Percentiles rank a stretch among this genome's conserved stretches.
Evolutionary conservation across 2,888 invertebrate genomes (phyloP).

Genomic region (Boloria euphrosyne): DNA sequence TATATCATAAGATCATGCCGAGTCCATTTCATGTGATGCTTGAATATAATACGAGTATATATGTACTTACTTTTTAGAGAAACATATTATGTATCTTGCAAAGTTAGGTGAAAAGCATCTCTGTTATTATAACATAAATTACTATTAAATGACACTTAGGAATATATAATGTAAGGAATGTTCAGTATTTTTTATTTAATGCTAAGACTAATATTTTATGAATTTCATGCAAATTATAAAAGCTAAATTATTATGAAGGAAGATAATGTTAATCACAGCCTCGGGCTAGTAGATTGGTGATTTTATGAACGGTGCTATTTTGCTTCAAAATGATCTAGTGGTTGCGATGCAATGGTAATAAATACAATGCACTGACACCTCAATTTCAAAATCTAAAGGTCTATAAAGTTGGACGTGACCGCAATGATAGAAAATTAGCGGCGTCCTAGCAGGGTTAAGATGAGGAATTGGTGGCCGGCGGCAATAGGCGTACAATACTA

Average conservation of each 20-base stretch:
- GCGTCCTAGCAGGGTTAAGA: slow-evolving; percentile 76
- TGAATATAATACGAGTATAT: not conserved
- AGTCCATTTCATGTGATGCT: not conserved
- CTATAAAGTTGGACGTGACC: slow-evolving; percentile 74
- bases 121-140: no score
- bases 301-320: slow-evolving; percentile 54
- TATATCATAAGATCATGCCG: not conserved
- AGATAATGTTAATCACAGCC: slow-evolving; percentile 48
- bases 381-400: slow-evolving; percentile 74
- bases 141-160: not conserved
- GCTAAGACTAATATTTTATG: not conserved
- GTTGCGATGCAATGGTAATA: slow-evolving; percentile 62
- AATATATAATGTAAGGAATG: not conserved
- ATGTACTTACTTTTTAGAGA: not conserved
- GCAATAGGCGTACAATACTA: slow-evolving; percentile 66
- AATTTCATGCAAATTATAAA: slow-evolving; percentile 27
- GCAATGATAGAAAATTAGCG: slow-evolving; percentile 81
- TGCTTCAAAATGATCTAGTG: slow-evolving; percentile 44
- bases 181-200: not conserved
- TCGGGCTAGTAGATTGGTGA: slow-evolving; percentile 58
- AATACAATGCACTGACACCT: slow-evolving; percentile 76
- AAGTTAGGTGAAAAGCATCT: no score
- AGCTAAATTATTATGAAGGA: slow-evolving; percentile 40
- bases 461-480: slow-evolving; percentile 74
- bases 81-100: no score